Evolutionary conservation across 2,888 invertebrate species (phyloP).

Genomic region (Pristionchus exspectatus): DNA sequence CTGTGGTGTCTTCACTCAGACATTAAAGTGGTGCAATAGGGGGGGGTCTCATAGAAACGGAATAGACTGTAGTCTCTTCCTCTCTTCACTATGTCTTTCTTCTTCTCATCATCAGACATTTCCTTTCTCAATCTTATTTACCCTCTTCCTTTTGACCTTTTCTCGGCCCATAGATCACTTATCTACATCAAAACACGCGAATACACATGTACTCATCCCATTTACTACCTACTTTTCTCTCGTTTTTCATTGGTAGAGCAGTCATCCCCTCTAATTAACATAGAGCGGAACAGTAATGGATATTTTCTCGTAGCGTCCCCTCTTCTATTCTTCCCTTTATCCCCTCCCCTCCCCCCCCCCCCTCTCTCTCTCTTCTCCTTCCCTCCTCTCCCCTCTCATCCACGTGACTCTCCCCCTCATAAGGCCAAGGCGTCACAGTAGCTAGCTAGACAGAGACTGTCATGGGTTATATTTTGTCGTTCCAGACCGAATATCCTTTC

Average conservation of each 20-base stretch:
- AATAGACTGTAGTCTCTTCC: background rate
- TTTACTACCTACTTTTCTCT: background rate
- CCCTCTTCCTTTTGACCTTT: background rate
- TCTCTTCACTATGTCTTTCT: background rate
- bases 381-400: background rate
- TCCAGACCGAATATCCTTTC: background rate
- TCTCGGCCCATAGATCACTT: background rate
- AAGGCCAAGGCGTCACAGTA: conserved; percentile 7
- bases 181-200: background rate
- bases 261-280: background rate
- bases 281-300: background rate
- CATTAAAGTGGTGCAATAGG: background rate
- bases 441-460: background rate
- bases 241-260: background rate
- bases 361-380: background rate
- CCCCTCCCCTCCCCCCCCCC: background rate
- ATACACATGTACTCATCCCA: background rate
- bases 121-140: background rate
- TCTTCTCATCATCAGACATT: background rate
- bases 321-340: background rate
- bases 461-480: background rate
- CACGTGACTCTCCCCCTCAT: conserved; percentile 16
- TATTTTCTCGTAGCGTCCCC: background rate
- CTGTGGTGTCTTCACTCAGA: background rate
- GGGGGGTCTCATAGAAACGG: background rate